These are phyloP conservation scores for Euphonia xanthogaster DNA, from an alignment of 2,797 vertebrate species.

Conservation along the genomic window DNA sequence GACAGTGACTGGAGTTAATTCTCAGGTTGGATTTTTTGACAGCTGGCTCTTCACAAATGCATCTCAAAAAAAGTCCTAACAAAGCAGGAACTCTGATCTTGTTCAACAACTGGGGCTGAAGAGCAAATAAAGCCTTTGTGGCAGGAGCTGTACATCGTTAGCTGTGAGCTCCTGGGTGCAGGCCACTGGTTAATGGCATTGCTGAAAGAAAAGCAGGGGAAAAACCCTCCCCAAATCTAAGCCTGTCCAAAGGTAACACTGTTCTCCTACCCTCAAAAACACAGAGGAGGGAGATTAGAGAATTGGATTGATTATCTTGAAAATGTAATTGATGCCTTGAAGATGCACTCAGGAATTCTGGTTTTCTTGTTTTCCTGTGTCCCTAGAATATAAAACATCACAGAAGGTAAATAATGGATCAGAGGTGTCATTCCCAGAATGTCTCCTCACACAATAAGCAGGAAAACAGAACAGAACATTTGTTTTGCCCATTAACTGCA, in stretches of 20 bases:
- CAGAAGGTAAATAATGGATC: background rate
- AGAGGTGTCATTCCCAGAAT: background rate
- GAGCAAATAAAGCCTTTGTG: background rate
- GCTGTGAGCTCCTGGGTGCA: background rate
- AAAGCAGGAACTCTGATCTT: background rate
- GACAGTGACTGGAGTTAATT: background rate
- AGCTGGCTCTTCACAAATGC: background rate
- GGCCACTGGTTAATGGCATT: background rate
- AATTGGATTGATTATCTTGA: background rate
- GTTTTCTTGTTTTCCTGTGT: fast-evolving
- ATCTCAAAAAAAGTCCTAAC: background rate
- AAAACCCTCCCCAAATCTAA: background rate
- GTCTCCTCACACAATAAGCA: background rate
- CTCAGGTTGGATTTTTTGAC: background rate
- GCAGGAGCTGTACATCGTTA: background rate
- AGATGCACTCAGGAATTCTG: background rate
- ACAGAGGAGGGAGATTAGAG: background rate
- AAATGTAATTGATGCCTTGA: background rate
- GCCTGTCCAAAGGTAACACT: background rate
- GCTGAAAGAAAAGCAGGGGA: background rate
- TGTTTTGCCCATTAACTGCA: background rate
- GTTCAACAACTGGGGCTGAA: background rate
- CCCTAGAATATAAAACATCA: background rate
- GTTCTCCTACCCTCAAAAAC: background rate
- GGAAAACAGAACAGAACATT: background rate